Evolutionary conservation across 2,888 invertebrate species (phyloP).

Genomic region (Capitulum mitella): DNA sequence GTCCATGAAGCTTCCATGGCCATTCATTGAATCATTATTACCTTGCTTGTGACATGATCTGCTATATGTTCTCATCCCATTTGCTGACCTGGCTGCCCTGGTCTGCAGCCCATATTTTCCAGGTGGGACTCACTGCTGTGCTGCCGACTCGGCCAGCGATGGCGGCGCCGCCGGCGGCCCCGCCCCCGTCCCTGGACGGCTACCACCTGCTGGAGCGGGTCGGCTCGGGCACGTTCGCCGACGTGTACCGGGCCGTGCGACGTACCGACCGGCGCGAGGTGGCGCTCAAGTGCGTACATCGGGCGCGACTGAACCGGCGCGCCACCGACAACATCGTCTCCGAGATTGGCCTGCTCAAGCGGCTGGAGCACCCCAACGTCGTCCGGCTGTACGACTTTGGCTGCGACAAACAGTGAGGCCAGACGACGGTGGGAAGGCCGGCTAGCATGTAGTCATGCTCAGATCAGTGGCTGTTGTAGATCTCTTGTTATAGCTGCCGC

Average conservation of each 20-base stretch:
- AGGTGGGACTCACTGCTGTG: too few relatives aligned
- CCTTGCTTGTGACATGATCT: too few relatives aligned
- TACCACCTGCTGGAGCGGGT: constrained; percentile 65
- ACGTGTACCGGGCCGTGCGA: constrained; percentile 73
- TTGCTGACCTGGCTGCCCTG: too few relatives aligned
- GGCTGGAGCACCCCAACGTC: constrained; percentile 68
- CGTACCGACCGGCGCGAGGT: constrained; percentile 58
- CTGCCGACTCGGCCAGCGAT: too few relatives aligned
- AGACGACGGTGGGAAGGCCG: too few relatives aligned
- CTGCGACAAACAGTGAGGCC: constrained; percentile 53
- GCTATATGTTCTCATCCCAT: too few relatives aligned
- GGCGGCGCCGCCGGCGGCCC: constrained; percentile 65
- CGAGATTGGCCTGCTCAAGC: constrained; percentile 72
- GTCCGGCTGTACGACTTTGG: constrained; percentile 74
- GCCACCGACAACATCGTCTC: constrained; percentile 72
- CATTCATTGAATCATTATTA: too few relatives aligned
- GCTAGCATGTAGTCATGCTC: too few relatives aligned
- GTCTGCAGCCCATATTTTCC: too few relatives aligned
- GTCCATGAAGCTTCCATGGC: too few relatives aligned
- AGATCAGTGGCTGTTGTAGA: too few relatives aligned
- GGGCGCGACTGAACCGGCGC: constrained; percentile 59
- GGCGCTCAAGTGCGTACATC: constrained; percentile 75
- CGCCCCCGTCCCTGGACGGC: constrained; percentile 59
- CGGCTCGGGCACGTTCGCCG: constrained; percentile 74
- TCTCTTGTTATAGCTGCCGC: too few relatives aligned